Percentiles rank a stretch among this genome's conserved stretches.
Evolutionary conservation across 1,140 invertebrate species (phyloP).

Genomic region (Neoseiulus cucumeris): DNA sequence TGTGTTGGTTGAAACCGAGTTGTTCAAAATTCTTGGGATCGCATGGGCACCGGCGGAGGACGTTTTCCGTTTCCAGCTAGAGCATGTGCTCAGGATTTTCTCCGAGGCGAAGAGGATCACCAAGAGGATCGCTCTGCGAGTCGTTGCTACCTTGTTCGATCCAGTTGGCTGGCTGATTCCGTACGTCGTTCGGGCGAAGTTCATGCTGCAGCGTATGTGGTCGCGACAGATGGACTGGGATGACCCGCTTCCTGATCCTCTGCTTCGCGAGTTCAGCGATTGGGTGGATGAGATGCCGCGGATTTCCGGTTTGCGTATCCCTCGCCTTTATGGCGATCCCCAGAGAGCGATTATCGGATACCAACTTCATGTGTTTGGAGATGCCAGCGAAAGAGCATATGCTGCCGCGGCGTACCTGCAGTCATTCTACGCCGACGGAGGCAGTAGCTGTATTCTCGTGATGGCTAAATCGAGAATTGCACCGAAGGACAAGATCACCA

Average conservation of each 20-base stretch:
- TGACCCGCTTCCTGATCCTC: conserved; percentile 11
- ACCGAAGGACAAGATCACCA: conserved; percentile 11
- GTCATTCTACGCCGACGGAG: not conserved
- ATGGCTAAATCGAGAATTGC: conserved; percentile 13
- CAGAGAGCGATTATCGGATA: not conserved
- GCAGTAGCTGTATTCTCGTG: not conserved
- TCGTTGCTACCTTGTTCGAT: conserved; percentile 16
- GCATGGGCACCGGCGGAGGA: conserved; percentile 7
- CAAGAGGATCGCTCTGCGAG: conserved; percentile 16
- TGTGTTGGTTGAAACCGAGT: not conserved
- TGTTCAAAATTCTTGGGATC: conserved; percentile 11
- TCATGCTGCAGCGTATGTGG: conserved; percentile 18
- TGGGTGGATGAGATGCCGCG: not conserved
- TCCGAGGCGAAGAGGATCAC: not conserved
- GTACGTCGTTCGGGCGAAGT: conserved; percentile 14
- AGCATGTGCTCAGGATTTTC: not conserved
- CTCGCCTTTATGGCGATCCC: not conserved
- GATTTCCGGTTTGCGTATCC: not conserved
- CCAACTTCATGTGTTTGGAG: conserved; percentile 15
- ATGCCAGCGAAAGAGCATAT: conserved; percentile 16
- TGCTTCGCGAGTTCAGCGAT: conserved; percentile 12
- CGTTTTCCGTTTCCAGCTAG: conserved; percentile 5
- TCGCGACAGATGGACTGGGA: conserved; percentile 15
- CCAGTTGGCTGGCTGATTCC: conserved; percentile 17
- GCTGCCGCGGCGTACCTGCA: conserved; percentile 14